These are phyloP conservation scores for Pimpla rufipes DNA, from an alignment of 2,888 invertebrate species.

Conservation along the genomic window DNA sequence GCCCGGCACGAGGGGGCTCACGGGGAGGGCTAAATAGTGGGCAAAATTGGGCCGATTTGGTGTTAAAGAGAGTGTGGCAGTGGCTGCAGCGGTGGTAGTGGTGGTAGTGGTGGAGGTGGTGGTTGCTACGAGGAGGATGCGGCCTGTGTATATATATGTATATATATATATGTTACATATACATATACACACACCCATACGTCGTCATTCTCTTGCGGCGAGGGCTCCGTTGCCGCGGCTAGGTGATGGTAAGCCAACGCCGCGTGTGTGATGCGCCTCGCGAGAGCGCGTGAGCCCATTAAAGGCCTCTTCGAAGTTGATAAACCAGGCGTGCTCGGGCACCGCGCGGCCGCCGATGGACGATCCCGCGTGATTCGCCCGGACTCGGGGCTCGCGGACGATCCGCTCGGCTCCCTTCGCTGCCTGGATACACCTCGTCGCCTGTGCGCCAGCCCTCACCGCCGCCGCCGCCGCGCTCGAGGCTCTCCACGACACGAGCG, in stretches of 20 bases:
- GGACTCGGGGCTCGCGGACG: background rate
- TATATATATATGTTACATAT: background rate
- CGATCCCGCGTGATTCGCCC: slow-evolving; percentile 41
- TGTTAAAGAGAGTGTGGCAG: slow-evolving; percentile 77
- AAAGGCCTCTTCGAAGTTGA: slow-evolving; percentile 77
- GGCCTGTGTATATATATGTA: background rate
- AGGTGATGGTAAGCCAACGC: slow-evolving; percentile 36
- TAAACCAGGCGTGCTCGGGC: slow-evolving; percentile 73
- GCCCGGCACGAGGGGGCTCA: slow-evolving; percentile 31
- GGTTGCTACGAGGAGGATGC: slow-evolving; percentile 9
- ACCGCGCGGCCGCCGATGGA: slow-evolving; percentile 43
- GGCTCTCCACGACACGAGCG: background rate
- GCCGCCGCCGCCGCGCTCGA: background rate
- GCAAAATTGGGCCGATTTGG: slow-evolving; percentile 80
- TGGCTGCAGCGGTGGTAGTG: slow-evolving; percentile 28
- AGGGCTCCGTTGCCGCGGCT: slow-evolving; percentile 36
- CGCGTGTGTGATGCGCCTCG: slow-evolving; percentile 40
- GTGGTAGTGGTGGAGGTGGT: slow-evolving; percentile 23
- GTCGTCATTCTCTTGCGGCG: slow-evolving; percentile 25
- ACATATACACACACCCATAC: no score
- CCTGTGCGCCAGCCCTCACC: no score
- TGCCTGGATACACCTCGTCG: slow-evolving; percentile 2
- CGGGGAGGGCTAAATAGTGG: slow-evolving; percentile 78
- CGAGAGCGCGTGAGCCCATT: slow-evolving; percentile 71
- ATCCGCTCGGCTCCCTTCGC: slow-evolving; percentile 46